Evolutionary conservation across 2,113 vertebrate genomes (phyloP), one percentile per base, ranked within the genome.

Genomic region (Rhinoderma darwinii): DNA sequence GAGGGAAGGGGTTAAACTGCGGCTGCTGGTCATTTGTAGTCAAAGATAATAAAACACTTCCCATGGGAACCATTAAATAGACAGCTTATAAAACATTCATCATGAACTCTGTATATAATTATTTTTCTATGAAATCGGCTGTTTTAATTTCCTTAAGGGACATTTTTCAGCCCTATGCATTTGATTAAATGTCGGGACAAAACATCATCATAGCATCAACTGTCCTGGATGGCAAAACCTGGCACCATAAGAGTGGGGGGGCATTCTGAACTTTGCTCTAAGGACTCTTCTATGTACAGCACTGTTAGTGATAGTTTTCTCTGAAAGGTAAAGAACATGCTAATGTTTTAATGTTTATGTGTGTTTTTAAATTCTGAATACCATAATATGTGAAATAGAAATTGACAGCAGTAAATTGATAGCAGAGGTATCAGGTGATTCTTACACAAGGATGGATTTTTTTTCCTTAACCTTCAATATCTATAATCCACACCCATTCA

Each of bases 391-490:
- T 17, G 30, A 6, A 35, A 6, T 35, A 68, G 30, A 68, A 32
- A 17, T 30, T 50, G n/a, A 0, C 41, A 54, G 54, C 35, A 61
- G 12, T 61, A 39, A 59, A 37, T 59, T 17, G 14, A 22, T 50
- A 73, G 30, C 44, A 43, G 59, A 39, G 25, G 43, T 75, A 17
- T 61, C 12, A 77, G 30, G 8, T 27, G 25, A 32, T 44, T 66
- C 5, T 63, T 44, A 35, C 22, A 20, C 39, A 54, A 73, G 50
- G 15, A 59, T 35, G 27, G 54, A 66, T 66, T 77, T 12, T 72
- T 85, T 61, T 35, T n/a, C n/a, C n/a, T 50, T 66, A 66, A 77
- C 73, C 56, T 77, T 85, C 22, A 44, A 50, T 66, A 27, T 47
- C 43, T 63, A 17, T 50, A 66, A 63, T 66, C n/a, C 74, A 66